Evolutionary conservation across 2,113 vertebrate genomes (phyloP), one percentile per base, ranked within the genome.

Genomic region (Perca schrenkii): DNA sequence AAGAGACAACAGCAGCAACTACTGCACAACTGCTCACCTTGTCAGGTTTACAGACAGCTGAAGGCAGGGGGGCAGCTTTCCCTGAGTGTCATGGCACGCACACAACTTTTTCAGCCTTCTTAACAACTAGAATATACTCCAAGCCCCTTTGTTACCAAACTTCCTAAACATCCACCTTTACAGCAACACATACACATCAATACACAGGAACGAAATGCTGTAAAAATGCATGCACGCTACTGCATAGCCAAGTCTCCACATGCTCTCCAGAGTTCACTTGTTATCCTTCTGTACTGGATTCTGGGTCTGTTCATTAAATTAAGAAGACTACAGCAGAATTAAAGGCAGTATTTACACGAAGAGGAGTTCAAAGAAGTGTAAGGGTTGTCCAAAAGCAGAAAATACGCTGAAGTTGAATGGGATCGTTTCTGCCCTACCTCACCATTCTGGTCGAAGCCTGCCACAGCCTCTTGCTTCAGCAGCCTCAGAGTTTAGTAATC

Each of bases 361-460:
- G n/a, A 86, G 52, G 25, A 61, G 60, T 54, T 28, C 36, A 36
- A 66, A 76, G 54, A 46, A 62, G 52, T 62, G n/a, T 40, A 62
- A 65, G 36, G 13, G 25, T 47, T 28, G 40, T 82, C 22, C 14
- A 17, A 66, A 62, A 57, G 15, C 25, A 60, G 43, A 21, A 76
- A 71, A 34, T 46, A 28, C 0, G 25, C 43, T 61, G 4, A 49
- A 77, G 79, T 25, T 69, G 57, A 86, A 64, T 10, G 65, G 82
- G 74, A 84, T 85, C 1, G 67, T 64, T 79, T 82, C 76, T 80
- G 67, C 77, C 95, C 94, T 96, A 96, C 95, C 96, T 96, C 95
- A 97, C 96, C 96, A 96, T 96, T 93, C 87, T 96, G 91, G 88
- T 86, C 74, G 74, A 90, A 94, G 93, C 88, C 92, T 90, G 91